Percentiles rank a stretch among this genome's conserved stretches.
These are phyloP conservation scores for Lophius americanus DNA, from an alignment of 2,797 vertebrate species.

Conservation along the genomic window DNA sequence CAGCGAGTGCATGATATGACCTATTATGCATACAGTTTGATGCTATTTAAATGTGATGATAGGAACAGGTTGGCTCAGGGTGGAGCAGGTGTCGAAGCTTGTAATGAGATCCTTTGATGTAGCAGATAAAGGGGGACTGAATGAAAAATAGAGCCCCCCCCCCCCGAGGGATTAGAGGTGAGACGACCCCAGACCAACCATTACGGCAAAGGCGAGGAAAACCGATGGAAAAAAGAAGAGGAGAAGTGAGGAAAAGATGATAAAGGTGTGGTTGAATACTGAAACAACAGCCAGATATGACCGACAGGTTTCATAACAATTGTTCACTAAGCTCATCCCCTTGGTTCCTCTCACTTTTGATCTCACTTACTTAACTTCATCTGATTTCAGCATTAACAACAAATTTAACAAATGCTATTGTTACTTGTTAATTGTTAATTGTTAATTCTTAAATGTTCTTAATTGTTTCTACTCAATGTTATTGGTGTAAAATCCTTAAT, in stretches of 20 bases:
- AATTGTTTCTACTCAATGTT: too few species aligned
- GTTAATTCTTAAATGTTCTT: too few species aligned
- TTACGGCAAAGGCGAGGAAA: slow-evolving; percentile 42
- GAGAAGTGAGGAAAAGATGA: slow-evolving; percentile 26
- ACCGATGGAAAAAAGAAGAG: slow-evolving; percentile 15
- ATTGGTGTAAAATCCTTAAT: too few species aligned
- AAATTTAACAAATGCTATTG: too few species aligned
- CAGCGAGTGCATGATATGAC: slow-evolving; percentile 76
- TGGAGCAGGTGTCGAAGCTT: slow-evolving; percentile 74
- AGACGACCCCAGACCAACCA: slow-evolving; percentile 65
- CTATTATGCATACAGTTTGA: slow-evolving; percentile 80
- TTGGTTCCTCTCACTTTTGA: too few species aligned
- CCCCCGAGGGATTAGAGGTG: slow-evolving; percentile 63
- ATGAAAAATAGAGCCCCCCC: slow-evolving; percentile 64
- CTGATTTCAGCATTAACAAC: too few species aligned
- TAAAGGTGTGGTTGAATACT: slow-evolving; percentile 48
- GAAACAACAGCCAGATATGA: slow-evolving; percentile 37
- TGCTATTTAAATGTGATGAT: slow-evolving; percentile 80
- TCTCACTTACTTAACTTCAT: too few species aligned
- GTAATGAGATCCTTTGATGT: slow-evolving; percentile 87
- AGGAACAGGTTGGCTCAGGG: slow-evolving; percentile 78
- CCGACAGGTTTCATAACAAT: slow-evolving; percentile 36
- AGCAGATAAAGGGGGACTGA: slow-evolving; percentile 78
- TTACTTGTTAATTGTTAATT: too few species aligned
- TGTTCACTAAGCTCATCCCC: slow-evolving; percentile 4